Percentiles rank a stretch among this genome's conserved stretches.
These are phyloP conservation scores for Trachymyrmex septentrionalis DNA, from an alignment of 1,140 invertebrate genomes.

Conservation along the genomic window DNA sequence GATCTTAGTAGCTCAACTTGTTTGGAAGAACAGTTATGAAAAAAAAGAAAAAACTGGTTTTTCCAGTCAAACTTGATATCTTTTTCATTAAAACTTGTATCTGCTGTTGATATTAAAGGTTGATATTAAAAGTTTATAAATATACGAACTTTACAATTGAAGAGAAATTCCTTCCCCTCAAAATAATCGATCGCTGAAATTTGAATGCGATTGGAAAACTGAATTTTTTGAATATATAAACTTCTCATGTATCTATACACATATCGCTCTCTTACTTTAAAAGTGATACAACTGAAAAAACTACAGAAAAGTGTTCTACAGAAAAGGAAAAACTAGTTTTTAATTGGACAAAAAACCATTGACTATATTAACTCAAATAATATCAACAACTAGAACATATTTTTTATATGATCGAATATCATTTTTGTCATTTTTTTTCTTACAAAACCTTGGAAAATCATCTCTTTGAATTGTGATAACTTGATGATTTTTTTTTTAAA, in stretches of 20 bases:
- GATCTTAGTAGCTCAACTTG: not conserved
- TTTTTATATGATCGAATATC: too few species aligned
- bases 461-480: too few species aligned
- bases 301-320: not conserved
- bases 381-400: too few species aligned
- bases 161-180: not conserved
- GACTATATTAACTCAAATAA: too few species aligned
- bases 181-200: not conserved
- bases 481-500: too few species aligned
- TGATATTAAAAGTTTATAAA: not conserved
- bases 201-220: not conserved
- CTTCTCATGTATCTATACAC: not conserved
- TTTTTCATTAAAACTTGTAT: not conserved
- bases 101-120: not conserved
- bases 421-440: too few species aligned
- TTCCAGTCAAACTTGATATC: not conserved
- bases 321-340: not conserved
- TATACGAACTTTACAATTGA: not conserved
- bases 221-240: not conserved
- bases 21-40: not conserved
- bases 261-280: too few species aligned
- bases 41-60: constrained; percentile 8
- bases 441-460: too few species aligned
- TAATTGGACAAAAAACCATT: too few species aligned
- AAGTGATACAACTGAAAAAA: not conserved